phyloP scores from a whole-genome alignment of 1,140 invertebrate species.

The Drosophila chauvacae region DNA sequence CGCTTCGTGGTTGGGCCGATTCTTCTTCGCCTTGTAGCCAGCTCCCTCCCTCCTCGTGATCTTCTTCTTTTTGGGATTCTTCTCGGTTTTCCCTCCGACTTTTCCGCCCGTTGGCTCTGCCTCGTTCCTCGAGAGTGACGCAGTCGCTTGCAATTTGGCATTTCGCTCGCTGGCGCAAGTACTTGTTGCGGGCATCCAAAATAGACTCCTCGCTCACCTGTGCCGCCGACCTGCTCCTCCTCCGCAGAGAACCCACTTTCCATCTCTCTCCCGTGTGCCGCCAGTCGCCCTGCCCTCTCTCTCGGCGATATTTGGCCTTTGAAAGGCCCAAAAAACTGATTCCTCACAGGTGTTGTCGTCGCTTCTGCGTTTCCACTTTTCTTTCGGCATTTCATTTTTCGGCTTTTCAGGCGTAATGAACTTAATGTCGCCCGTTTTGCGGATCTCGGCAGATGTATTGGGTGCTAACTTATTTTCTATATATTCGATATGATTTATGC shows the following conservation, averaged over 20 bases:
- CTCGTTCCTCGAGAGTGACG: conserved; percentile 51
- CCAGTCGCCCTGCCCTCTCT: not conserved
- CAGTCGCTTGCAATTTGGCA: conserved; percentile 74
- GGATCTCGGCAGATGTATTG: conserved; percentile 40
- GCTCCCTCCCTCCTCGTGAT: not conserved
- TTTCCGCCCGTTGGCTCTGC: conserved; percentile 1
- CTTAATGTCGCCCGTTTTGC: conserved; percentile 66
- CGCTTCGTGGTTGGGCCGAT: conserved; percentile 40
- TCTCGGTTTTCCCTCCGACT: conserved; percentile 2
- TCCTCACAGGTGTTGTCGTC: conserved; percentile 50
- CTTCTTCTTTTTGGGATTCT: not conserved
- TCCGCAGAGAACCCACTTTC: conserved; percentile 3
- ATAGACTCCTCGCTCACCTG: conserved; percentile 74
- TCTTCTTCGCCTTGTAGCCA: conserved; percentile 1
- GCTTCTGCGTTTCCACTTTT: conserved; percentile 23
- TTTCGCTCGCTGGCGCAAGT: conserved; percentile 51
- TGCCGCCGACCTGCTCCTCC: conserved; percentile 1
- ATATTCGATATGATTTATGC: conserved; percentile 68
- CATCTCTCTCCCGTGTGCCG: not conserved
- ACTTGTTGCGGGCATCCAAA: conserved; percentile 61
- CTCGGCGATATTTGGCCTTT: conserved; percentile 25
- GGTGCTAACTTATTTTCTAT: conserved; percentile 46
- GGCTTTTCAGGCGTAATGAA: conserved; percentile 71
- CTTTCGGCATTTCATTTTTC: conserved; percentile 22
- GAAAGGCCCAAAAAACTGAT: conserved; percentile 40